Conservation (phyloP, 2,113 vertebrate genomes). For the Mesitornis unicolor region DNA sequence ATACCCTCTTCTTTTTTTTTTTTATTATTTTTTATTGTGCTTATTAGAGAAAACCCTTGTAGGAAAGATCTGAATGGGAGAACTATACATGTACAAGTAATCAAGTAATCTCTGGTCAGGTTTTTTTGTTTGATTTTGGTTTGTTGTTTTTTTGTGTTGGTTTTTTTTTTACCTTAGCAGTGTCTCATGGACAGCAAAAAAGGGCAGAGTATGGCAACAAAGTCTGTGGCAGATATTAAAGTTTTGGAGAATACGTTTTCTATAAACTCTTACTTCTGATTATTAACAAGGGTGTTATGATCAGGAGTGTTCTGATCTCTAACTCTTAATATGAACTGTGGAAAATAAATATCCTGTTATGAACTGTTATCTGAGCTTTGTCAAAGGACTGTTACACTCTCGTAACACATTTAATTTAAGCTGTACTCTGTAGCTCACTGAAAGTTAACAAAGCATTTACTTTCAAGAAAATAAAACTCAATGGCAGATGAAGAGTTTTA, state of each 20-base stretch:
- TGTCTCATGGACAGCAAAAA: background rate
- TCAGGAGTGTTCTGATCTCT: background rate
- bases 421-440: background rate
- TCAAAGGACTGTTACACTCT: background rate
- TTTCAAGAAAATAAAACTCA: slow-evolving; percentile 7
- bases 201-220: background rate
- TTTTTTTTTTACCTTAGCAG: background rate
- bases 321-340: background rate
- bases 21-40: background rate
- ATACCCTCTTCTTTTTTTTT: background rate
- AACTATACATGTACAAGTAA: background rate
- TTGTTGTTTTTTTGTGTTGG: background rate
- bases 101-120: background rate
- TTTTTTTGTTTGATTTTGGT: background rate
- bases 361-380: background rate
- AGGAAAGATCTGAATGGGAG: background rate
- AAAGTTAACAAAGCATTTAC: background rate
- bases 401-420: too few relatives aligned
- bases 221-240: background rate
- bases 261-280: background rate
- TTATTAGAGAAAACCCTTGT: background rate
- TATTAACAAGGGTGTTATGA: background rate
- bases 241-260: background rate
- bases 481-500: background rate
- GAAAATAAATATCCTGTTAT: slow-evolving; percentile 8